Evolutionary conservation across 2,113 vertebrate species (phyloP).

Genomic region (Zosterops pallidus): DNA sequence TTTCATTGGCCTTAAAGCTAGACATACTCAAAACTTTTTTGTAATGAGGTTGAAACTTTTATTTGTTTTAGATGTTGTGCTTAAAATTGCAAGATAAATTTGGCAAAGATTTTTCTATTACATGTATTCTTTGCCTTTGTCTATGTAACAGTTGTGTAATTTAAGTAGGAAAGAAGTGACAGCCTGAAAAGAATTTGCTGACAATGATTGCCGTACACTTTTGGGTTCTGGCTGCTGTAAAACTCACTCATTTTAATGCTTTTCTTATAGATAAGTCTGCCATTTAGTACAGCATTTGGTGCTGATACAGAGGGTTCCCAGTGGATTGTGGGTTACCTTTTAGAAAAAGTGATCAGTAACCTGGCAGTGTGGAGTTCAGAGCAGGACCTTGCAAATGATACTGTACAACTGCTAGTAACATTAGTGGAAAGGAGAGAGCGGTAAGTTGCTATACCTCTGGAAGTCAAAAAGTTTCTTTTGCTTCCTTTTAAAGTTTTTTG

Average conservation of each 20-base stretch:
- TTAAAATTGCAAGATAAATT: neutral
- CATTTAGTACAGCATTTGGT: slow-evolving; percentile 94
- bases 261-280: slow-evolving; percentile 89
- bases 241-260: slow-evolving; percentile 60
- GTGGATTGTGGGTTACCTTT: slow-evolving; percentile 98
- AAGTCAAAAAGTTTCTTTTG: slow-evolving; percentile 60
- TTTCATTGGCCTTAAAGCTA: neutral
- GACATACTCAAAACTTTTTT: neutral
- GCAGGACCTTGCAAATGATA: slow-evolving; percentile 93
- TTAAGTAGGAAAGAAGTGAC: slow-evolving; percentile 43
- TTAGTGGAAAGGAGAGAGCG: slow-evolving; percentile 96
- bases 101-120: slow-evolving; percentile 36
- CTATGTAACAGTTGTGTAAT: slow-evolving; percentile 1
- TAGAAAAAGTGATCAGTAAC: slow-evolving; percentile 99
- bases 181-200: slow-evolving; percentile 42
- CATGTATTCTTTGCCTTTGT: slow-evolving; percentile 14
- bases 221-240: slow-evolving; percentile 47
- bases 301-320: slow-evolving; percentile 96
- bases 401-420: slow-evolving; percentile 95
- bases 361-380: slow-evolving; percentile 98
- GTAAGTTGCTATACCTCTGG: slow-evolving; percentile 74
- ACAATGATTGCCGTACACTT: slow-evolving; percentile 51
- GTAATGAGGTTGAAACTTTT: neutral
- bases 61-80: neutral
- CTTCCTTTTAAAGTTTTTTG: slow-evolving; percentile 62